Conservation (phyloP, 2,113 vertebrate genomes). For the Sinocyclocheilus maitianheensis region DNA sequence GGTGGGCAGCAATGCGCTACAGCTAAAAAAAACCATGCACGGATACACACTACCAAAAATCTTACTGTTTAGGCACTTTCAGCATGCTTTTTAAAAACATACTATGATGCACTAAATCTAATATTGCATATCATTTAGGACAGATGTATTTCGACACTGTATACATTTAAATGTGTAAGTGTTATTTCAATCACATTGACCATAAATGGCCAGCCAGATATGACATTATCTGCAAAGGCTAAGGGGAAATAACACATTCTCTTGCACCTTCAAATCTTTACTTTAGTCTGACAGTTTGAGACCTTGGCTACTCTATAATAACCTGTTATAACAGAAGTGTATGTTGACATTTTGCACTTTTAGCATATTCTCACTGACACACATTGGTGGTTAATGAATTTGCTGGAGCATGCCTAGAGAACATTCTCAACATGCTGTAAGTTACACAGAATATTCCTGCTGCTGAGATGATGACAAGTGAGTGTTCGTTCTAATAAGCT, state of each 20-base stretch:
- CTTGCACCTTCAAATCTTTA: not conserved
- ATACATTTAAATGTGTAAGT: not conserved
- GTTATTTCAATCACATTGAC: constrained; percentile 3
- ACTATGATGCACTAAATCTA: not conserved
- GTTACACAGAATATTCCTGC: not conserved
- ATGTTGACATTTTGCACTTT: not conserved
- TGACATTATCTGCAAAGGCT: constrained; percentile 10
- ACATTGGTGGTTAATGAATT: not conserved
- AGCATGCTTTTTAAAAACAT: not conserved
- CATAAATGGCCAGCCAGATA: not conserved
- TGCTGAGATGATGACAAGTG: not conserved
- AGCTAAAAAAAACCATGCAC: not conserved
- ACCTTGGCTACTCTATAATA: constrained; percentile 9
- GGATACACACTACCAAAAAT: not conserved
- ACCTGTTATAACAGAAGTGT: too few species aligned
- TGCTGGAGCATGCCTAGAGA: not conserved
- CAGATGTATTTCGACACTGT: not conserved
- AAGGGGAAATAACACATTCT: not conserved
- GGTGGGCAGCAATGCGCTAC: not conserved
- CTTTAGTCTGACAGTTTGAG: constrained; percentile 1
- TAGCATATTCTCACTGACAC: not conserved
- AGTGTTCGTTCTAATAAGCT: not conserved
- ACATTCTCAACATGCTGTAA: not conserved
- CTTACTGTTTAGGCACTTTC: not conserved
- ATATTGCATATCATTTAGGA: not conserved